Evolutionary conservation across 1,140 invertebrate species (phyloP).

Genomic region (Drosophila pruinosa): DNA sequence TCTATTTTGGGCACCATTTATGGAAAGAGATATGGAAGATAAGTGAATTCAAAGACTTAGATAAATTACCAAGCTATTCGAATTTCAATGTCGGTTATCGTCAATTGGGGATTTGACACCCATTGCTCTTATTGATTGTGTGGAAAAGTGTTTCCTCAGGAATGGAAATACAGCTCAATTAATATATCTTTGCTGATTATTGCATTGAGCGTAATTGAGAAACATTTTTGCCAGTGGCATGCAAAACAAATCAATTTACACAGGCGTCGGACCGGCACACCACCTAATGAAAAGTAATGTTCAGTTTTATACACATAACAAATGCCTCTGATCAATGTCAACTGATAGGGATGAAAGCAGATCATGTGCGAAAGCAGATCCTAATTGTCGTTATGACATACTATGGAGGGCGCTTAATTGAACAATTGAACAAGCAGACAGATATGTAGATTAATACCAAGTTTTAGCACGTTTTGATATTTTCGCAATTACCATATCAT

Average conservation of each 20-base stretch:
- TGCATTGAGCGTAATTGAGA: slow-evolving; percentile 33
- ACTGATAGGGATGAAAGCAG: slow-evolving; percentile 37
- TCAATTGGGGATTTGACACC: slow-evolving; percentile 55
- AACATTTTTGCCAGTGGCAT: slow-evolving; percentile 27
- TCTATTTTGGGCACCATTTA: neutral
- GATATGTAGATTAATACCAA: slow-evolving; percentile 40
- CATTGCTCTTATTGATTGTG: slow-evolving; percentile 23
- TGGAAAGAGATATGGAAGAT: neutral
- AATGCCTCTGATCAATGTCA: slow-evolving; percentile 41
- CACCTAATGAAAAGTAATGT: slow-evolving; percentile 59
- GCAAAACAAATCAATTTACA: slow-evolving; percentile 73
- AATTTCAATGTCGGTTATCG: slow-evolving; percentile 35
- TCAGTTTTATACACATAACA: neutral
- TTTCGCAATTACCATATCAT: slow-evolving; percentile 1
- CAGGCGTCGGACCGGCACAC: slow-evolving; percentile 19
- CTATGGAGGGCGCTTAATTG: slow-evolving; percentile 40
- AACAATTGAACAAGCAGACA: slow-evolving; percentile 37
- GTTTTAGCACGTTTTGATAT: slow-evolving; percentile 43
- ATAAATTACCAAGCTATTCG: slow-evolving; percentile 13
- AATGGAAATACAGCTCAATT: slow-evolving; percentile 56
- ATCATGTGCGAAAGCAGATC: slow-evolving; percentile 34
- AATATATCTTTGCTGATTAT: slow-evolving; percentile 38
- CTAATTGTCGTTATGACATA: slow-evolving; percentile 40
- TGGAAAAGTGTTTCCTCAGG: slow-evolving; percentile 3
- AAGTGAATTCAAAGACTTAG: neutral